A percentile compares a stretch with the other conserved stretches of the same genome.
Evolutionary conservation across 2,113 vertebrate species (phyloP).

Genomic region (Thamnophis sirtalis): DNA sequence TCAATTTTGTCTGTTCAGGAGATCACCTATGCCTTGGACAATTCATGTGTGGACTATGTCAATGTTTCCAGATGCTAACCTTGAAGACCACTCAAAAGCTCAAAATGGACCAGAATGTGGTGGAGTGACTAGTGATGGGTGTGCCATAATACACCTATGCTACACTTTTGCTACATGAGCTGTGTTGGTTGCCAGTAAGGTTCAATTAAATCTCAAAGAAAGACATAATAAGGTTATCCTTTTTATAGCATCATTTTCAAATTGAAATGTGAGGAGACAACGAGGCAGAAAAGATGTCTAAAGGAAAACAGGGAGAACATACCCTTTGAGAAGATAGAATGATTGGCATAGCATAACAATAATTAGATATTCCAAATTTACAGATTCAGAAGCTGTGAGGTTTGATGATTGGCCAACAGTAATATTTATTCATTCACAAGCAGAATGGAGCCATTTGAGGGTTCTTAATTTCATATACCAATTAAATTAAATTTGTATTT

Average conservation of each 20-base stretch:
- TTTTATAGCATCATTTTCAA: background rate
- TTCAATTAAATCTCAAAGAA: background rate
- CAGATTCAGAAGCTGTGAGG: background rate
- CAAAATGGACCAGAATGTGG: background rate
- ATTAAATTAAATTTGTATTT: background rate
- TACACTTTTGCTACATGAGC: background rate
- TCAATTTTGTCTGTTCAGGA: background rate
- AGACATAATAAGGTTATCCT: background rate
- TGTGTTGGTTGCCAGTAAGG: background rate
- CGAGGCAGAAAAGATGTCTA: background rate
- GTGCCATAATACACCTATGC: background rate
- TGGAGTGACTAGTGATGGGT: background rate
- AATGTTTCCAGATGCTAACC: background rate
- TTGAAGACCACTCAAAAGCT: background rate
- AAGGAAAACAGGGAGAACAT: background rate
- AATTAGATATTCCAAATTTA: background rate
- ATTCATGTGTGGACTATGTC: background rate
- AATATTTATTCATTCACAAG: background rate
- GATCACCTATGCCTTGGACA: background rate
- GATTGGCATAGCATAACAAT: background rate
- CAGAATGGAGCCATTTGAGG: background rate
- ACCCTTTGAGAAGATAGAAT: background rate
- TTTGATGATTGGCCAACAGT: background rate
- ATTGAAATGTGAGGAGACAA: background rate
- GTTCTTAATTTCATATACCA: background rate